Percentiles rank a stretch among this genome's conserved stretches.
Conservation (phyloP, 2,888 invertebrate species). For the Subacronicta megacephala region DNA sequence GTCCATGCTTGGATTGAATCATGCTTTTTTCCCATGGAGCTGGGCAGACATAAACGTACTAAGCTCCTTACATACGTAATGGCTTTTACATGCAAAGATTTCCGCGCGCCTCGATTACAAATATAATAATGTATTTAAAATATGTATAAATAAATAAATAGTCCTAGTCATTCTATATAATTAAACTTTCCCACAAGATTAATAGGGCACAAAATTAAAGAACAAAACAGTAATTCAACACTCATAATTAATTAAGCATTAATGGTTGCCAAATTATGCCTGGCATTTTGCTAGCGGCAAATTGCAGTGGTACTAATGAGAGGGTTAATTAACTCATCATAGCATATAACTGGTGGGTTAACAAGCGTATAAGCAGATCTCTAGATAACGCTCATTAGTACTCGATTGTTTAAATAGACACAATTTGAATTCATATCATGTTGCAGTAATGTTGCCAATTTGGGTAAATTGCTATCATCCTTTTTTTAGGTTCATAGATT, state of each 20-base stretch:
- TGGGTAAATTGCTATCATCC: background rate
- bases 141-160: too few relatives aligned
- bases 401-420: conserved; percentile 49
- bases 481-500: too few relatives aligned
- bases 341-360: conserved; percentile 22
- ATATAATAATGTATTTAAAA: too few relatives aligned
- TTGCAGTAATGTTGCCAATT: conserved; percentile 7
- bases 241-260: conserved; percentile 12
- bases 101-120: too few relatives aligned
- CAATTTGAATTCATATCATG: conserved; percentile 38
- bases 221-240: background rate
- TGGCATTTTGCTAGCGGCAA: conserved; percentile 19
- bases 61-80: too few relatives aligned
- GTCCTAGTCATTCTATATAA: too few relatives aligned
- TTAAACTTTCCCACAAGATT: conserved; percentile 5
- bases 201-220: conserved; percentile 4
- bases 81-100: too few relatives aligned
- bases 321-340: conserved; percentile 31
- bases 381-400: conserved; percentile 33
- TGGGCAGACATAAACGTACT: too few relatives aligned
- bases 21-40: too few relatives aligned
- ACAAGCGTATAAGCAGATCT: conserved; percentile 25
- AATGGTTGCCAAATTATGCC: conserved; percentile 14
- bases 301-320: conserved; percentile 32
- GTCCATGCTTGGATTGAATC: too few relatives aligned